Evolutionary conservation across 2,888 invertebrate species (phyloP).

Genomic region (Romanomermis culicivorax): DNA sequence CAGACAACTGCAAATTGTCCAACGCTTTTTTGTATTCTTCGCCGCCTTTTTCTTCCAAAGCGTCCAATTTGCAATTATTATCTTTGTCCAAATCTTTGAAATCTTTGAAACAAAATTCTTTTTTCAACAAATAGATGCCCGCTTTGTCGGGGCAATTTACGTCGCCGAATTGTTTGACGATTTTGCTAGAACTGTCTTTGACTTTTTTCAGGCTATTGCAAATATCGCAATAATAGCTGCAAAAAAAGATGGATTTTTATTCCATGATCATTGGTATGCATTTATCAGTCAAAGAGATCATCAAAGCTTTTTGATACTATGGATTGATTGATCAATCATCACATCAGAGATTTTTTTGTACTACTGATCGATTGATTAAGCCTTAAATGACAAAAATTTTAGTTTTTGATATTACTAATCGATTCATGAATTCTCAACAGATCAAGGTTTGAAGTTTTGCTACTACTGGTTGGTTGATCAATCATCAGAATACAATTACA

Average conservation of each 20-base stretch:
- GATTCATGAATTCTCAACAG: too few relatives aligned
- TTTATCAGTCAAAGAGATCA: too few relatives aligned
- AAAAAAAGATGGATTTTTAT: constrained; percentile 10
- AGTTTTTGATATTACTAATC: too few relatives aligned
- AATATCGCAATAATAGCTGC: constrained; percentile 27
- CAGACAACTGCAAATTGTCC: constrained; percentile 23
- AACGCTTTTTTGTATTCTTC: constrained; percentile 22
- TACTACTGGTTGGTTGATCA: too few relatives aligned
- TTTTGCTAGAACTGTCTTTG: background rate
- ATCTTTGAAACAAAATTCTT: constrained; percentile 27
- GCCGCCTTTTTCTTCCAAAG: constrained; percentile 12
- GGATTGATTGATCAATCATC: too few relatives aligned
- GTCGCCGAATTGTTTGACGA: constrained; percentile 19
- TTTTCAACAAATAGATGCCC: constrained; percentile 23
- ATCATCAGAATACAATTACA: too few relatives aligned
- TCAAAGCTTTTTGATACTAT: too few relatives aligned
- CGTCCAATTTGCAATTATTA: constrained; percentile 27
- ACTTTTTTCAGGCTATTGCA: constrained; percentile 19
- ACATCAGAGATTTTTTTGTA: too few relatives aligned
- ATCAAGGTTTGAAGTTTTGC: too few relatives aligned
- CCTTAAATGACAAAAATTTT: too few relatives aligned
- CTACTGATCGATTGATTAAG: too few relatives aligned
- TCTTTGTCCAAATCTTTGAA: constrained; percentile 22
- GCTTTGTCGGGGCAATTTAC: constrained; percentile 23
- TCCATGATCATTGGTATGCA: too few relatives aligned